These are phyloP conservation scores for Apamea epomidion DNA, from an alignment of 2,888 invertebrate genomes.

Conservation along the genomic window DNA sequence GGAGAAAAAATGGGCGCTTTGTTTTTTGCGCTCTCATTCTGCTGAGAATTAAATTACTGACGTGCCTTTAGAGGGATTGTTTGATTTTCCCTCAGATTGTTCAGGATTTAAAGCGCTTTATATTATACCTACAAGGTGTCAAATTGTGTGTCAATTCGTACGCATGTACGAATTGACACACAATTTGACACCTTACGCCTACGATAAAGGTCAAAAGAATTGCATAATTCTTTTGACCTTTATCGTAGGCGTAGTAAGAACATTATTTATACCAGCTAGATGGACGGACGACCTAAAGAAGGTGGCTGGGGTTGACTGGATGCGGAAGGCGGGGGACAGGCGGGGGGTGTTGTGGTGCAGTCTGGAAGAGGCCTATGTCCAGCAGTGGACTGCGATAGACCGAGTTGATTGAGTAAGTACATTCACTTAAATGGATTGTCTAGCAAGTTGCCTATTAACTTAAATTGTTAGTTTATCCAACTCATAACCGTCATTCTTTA, in stretches of 20 bases:
- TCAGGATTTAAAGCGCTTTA: constrained; percentile 9
- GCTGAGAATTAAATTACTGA: constrained; percentile 54
- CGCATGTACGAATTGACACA: too few species aligned
- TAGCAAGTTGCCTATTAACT: neutral
- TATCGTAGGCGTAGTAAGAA: neutral
- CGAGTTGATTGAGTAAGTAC: too few species aligned
- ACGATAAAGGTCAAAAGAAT: too few species aligned
- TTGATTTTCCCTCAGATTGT: constrained; percentile 39
- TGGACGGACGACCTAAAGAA: too few species aligned
- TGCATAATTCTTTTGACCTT: neutral
- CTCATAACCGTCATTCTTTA: neutral
- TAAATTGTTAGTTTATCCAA: neutral
- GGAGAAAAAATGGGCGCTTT: constrained; percentile 33
- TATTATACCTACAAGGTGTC: neutral
- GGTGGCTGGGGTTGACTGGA: too few species aligned
- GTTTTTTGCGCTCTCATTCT: constrained; percentile 44
- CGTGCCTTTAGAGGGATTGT: constrained; percentile 24
- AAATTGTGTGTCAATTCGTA: neutral
- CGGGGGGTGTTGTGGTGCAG: too few species aligned
- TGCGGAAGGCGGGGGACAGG: too few species aligned
- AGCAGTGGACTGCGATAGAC: too few species aligned
- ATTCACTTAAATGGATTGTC: neutral
- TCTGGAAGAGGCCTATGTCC: too few species aligned
- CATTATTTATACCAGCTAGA: too few species aligned
- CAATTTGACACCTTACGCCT: too few species aligned